Evolutionary conservation across 2,113 vertebrate genomes (phyloP).

Genomic region (Megaleporinus macrocephalus): DNA sequence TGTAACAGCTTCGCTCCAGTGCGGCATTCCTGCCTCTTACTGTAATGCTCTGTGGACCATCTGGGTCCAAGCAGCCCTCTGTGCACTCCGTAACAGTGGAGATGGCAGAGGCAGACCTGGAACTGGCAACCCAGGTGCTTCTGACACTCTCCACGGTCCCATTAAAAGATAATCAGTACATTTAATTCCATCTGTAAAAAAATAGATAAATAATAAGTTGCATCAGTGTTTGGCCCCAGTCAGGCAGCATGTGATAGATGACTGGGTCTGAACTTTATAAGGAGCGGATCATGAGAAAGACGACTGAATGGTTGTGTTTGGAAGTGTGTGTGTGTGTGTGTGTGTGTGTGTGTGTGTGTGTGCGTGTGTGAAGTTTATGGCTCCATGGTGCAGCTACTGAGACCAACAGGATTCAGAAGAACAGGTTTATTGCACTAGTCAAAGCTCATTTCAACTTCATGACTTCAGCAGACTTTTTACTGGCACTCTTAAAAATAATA

Average conservation of each 20-base stretch:
- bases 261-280: neutral
- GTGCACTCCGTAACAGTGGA: neutral
- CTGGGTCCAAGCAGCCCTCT: conserved; percentile 55
- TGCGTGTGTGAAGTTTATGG: neutral
- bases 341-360: conserved; percentile 1
- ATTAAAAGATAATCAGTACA: conserved; percentile 15
- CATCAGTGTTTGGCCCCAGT: neutral
- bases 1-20: conserved; percentile 49
- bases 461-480: neutral
- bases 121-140: neutral
- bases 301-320: neutral
- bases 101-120: conserved; percentile 6
- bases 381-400: neutral
- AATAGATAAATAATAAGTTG: conserved; percentile 1
- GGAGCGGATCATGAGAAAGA: neutral
- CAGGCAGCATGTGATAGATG: neutral
- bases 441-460: neutral
- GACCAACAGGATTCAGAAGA: neutral
- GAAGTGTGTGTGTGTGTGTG: neutral
- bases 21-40: conserved; percentile 69
- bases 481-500: neutral
- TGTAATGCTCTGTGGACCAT: conserved; percentile 77
- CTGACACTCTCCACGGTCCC: neutral
- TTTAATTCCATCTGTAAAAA: conserved; percentile 2
- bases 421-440: neutral